phyloP scores from a whole-genome alignment of 2,113 vertebrate species.

The Thunnus maccoyii region DNA sequence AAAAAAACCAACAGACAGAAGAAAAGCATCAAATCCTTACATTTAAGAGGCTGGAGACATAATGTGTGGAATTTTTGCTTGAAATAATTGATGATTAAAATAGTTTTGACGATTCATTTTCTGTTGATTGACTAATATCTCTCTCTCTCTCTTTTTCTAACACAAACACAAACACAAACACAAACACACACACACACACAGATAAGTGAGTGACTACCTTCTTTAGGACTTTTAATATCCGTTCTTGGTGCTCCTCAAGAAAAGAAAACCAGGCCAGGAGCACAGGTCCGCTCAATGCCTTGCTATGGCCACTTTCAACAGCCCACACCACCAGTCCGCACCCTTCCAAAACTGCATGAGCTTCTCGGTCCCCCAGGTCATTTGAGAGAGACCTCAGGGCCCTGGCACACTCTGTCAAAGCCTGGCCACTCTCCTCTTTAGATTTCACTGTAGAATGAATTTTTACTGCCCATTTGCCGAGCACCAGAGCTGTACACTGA shows the following conservation, averaged over 20 bases:
- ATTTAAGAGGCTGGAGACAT: too few relatives aligned
- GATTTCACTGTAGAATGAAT: constrained; percentile 67
- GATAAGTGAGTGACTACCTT: constrained; percentile 52
- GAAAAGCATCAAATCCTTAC: too few relatives aligned
- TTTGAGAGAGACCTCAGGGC: constrained; percentile 70
- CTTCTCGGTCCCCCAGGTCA: constrained; percentile 48
- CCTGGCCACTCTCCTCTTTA: background rate
- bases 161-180: background rate
- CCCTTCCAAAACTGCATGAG: constrained; percentile 83
- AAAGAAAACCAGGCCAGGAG: constrained; percentile 85
- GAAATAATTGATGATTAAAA: too few relatives aligned
- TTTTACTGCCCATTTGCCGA: constrained; percentile 75
- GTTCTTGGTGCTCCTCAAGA: constrained; percentile 81
- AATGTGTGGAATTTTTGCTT: too few relatives aligned
- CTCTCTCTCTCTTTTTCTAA: background rate
- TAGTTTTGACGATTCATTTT: too few relatives aligned
- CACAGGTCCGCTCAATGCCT: constrained; percentile 55
- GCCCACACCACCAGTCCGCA: constrained; percentile 84
- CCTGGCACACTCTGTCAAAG: constrained; percentile 79
- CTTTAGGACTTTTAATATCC: constrained; percentile 72
- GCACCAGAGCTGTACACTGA: constrained; percentile 46
- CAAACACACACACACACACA: background rate
- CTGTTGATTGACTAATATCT: too few relatives aligned
- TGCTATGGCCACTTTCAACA: constrained; percentile 72
- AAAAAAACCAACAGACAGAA: too few relatives aligned